Evolutionary conservation across 2,797 vertebrate genomes (phyloP).

Genomic region (Masticophis lateralis): DNA sequence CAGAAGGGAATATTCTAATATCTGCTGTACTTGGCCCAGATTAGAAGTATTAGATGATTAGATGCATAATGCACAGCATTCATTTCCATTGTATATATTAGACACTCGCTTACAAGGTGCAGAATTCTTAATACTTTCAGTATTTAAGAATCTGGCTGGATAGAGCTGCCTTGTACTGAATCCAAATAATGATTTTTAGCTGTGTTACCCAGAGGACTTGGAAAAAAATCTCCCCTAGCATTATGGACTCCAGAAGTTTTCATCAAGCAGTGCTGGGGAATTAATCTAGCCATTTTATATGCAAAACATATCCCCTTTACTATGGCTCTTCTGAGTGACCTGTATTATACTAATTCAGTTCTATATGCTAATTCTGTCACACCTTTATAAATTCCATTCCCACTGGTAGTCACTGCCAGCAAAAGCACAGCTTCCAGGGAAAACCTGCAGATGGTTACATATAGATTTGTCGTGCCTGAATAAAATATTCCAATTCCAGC

Average conservation of each 20-base stretch:
- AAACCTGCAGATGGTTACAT: not conserved
- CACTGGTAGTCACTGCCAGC: not conserved
- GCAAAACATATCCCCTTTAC: not conserved
- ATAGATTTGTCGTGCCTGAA: not conserved
- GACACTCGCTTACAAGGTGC: not conserved
- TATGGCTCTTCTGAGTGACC: not conserved
- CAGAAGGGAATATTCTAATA: not conserved
- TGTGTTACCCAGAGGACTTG: not conserved
- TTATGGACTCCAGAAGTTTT: not conserved
- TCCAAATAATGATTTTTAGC: not conserved
- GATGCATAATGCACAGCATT: not conserved
- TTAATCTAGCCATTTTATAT: not conserved
- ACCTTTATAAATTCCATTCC: not conserved
- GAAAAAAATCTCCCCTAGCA: not conserved
- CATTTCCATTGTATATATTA: slow-evolving; percentile 6
- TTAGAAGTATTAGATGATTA: slow-evolving; percentile 5
- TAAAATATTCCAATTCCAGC: not conserved
- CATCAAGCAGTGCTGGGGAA: not conserved
- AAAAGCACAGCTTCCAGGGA: not conserved
- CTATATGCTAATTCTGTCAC: not conserved
- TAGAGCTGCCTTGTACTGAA: not conserved
- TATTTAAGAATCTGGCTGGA: not conserved
- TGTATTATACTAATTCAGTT: not conserved
- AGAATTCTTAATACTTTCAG: not conserved
- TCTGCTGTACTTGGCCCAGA: not conserved